Evolutionary conservation across 2,797 vertebrate genomes (phyloP).

Genomic region (Neosalanx taihuensis): DNA sequence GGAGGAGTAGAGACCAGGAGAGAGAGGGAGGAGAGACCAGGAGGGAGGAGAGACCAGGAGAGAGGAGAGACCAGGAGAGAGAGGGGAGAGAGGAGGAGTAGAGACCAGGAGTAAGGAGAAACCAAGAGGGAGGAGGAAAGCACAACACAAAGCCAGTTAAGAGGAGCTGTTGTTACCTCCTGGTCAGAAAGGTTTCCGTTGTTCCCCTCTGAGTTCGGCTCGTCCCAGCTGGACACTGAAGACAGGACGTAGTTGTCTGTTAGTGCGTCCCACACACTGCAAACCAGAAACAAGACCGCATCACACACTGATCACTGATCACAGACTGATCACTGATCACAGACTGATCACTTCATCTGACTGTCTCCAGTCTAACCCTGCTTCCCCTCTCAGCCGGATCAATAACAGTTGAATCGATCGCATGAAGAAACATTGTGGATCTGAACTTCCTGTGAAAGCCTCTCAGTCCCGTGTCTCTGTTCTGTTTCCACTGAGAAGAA

Average conservation of each 20-base stretch:
- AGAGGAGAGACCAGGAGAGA: too few relatives aligned
- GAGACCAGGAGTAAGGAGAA: too few relatives aligned
- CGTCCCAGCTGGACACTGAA: slow-evolving; percentile 83
- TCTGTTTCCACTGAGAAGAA: slow-evolving; percentile 43
- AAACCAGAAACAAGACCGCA: slow-evolving; percentile 29
- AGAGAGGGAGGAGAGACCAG: too few relatives aligned
- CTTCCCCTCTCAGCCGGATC: neutral
- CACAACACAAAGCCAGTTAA: neutral
- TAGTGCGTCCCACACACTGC: slow-evolving; percentile 91
- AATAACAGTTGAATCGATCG: neutral
- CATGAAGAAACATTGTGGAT: neutral
- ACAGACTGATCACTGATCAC: neutral
- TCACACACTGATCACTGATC: neutral
- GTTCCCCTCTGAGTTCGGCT: slow-evolving; percentile 76
- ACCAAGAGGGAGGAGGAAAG: neutral
- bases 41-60: too few relatives aligned
- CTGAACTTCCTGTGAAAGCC: neutral
- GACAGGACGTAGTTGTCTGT: slow-evolving; percentile 89
- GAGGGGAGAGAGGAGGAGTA: too few relatives aligned
- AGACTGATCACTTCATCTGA: too few relatives aligned
- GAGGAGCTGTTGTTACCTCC: slow-evolving; percentile 72
- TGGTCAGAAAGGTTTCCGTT: slow-evolving; percentile 87
- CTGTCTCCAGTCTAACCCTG: too few relatives aligned
- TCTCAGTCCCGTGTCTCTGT: slow-evolving; percentile 32
- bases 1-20: too few relatives aligned